Evolutionary conservation across 2,888 invertebrate species (phyloP), one percentile per base, ranked within the genome.

Genomic region (Meiosimyza platycephala): DNA sequence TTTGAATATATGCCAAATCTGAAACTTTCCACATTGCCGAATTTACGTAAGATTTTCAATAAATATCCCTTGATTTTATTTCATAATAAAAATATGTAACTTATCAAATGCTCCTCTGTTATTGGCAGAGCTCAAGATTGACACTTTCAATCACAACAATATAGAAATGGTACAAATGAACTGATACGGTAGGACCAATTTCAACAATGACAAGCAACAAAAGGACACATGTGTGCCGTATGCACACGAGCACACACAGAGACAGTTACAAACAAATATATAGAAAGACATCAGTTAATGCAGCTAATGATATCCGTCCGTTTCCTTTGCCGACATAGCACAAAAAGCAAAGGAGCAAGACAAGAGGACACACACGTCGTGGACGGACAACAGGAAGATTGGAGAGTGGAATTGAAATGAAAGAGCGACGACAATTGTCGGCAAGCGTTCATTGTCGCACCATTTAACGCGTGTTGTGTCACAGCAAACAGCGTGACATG

Each of bases 281-380:
- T 66, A 57, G 63, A 74, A 71, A 72, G 65, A 72, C 75, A 51
- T 40, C 67, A 72, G 75, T 74, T 74, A 78, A 76, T 78, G 74
- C 76, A 74, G 72, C 78, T 78, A 78, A 78, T 77, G 75, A 78
- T 74, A 77, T 76, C 76, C 77, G 78, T 76, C 74, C 78, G 74
- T 72, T 68, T 75, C 64, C 72, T 73, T 74, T 66, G 71, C 57
- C 70, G 64, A 70, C 59, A 48, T 69, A 74, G 74, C 73, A 74
- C 75, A 74, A 74, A 72, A 71, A 76, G 71, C 74, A 75, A 76
- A 76, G 72, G 65, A 76, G 74, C 5, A 40, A 40, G 6, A 40
- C 40, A 76, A 75, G 75, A 75, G 76, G 74, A 77, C 77, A 77
- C 77, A 77, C 76, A 76, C 76, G 77, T 75, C 72, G 76, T 75